These are phyloP conservation scores for Gastrophysa polygoni DNA, from an alignment of 2,888 invertebrate species.

Conservation along the genomic window DNA sequence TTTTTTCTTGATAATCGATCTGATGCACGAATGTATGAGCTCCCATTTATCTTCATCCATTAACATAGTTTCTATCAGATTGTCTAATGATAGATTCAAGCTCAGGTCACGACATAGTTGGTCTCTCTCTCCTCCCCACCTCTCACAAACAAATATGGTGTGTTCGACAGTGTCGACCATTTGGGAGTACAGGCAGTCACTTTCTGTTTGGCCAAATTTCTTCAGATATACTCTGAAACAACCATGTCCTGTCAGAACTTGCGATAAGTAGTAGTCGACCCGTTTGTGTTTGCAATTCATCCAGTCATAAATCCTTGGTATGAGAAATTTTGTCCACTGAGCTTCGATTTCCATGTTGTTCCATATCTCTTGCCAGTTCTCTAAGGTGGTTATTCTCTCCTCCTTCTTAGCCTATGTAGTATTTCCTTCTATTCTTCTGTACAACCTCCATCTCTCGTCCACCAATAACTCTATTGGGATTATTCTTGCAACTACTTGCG, in stretches of 20 bases:
- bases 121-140: not conserved
- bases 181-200: conserved; percentile 1
- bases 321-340: not conserved
- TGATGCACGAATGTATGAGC: not conserved
- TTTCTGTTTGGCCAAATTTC: not conserved
- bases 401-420: not conserved
- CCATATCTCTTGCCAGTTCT: too few relatives aligned
- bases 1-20: not conserved
- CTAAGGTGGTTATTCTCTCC: not conserved
- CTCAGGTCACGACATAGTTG: not conserved
- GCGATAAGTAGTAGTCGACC: not conserved
- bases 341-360: not conserved
- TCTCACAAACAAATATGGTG: not conserved
- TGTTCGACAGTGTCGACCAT: not conserved
- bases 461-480: conserved; percentile 19
- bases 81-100: not conserved
- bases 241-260: conserved; percentile 21
- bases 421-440: not conserved
- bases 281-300: not conserved
- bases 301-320: too few relatives aligned
- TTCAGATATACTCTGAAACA: conserved; percentile 11
- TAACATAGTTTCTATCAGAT: not conserved
- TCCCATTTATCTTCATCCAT: not conserved
- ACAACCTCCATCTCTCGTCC: not conserved
- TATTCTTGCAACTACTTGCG: conserved; percentile 13